These are phyloP conservation scores for Polylopha cassiicola DNA, from an alignment of 2,888 invertebrate genomes.

Conservation along the genomic window DNA sequence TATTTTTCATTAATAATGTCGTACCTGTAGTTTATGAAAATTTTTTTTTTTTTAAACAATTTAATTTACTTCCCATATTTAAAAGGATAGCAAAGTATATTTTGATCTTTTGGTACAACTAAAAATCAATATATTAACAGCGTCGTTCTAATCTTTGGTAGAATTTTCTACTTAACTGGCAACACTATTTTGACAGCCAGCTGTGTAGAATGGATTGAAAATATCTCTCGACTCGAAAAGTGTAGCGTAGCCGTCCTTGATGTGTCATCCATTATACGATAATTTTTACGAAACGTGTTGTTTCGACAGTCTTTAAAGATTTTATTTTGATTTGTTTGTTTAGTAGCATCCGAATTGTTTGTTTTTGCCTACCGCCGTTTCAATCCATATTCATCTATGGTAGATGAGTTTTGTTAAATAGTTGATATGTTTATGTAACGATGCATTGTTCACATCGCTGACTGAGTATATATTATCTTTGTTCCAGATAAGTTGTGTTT, in stretches of 20 bases:
- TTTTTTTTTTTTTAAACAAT: no score
- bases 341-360: neutral
- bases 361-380: constrained; percentile 7
- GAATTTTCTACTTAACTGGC: constrained; percentile 35
- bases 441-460: constrained; percentile 61
- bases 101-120: no score
- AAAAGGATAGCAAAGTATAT: no score
- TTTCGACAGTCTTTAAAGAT: constrained; percentile 35
- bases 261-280: constrained; percentile 69
- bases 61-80: no score
- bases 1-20: no score
- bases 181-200: constrained; percentile 69
- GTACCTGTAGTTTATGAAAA: no score
- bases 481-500: constrained; percentile 63
- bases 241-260: constrained; percentile 61
- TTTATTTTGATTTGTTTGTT: constrained; percentile 27
- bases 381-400: constrained; percentile 30
- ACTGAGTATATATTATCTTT: constrained; percentile 59
- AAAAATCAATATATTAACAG: no score
- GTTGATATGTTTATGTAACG: constrained; percentile 74
- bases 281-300: constrained; percentile 55
- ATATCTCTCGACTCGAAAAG: constrained; percentile 58
- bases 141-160: constrained; percentile 11
- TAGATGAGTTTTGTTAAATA: constrained; percentile 52
- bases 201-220: constrained; percentile 67